Evolutionary conservation across 1,140 invertebrate species (phyloP), one percentile per base, ranked within the genome.

Genomic region (Bombus consobrinus): DNA sequence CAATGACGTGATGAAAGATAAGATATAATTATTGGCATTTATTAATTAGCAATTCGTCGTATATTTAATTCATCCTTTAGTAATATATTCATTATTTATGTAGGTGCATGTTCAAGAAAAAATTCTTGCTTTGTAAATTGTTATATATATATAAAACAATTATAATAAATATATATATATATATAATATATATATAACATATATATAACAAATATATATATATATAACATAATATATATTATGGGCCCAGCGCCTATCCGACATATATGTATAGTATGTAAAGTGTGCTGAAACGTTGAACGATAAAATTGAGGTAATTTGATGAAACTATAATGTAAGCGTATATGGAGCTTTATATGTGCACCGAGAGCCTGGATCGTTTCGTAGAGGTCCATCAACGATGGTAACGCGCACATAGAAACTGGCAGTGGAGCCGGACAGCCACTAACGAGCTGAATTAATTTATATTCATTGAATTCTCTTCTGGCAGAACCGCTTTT

Each of bases 391-490:
- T 80, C 64, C 47, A 78, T 47, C 47, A 53, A 62, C 34, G 73
- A 53, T 68, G 81, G 53, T 71, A 74, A 47, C 75, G 72, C 71
- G 66, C 72, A 64, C 72, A 76, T 79, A 62, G 82, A 78, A 84
- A 77, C 72, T 69, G 57, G 69, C 82, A 80, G 62, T 81, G 68
- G 39, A 25, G 72, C 68, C n/a, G 69, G 71, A 68, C 69, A 81
- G 69, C 74, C 84, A 69, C 89, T 93, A 93, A 93, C 91, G 91
- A 93, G 90, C 91, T 93, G 91, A 93, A 93, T 93, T 93, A 93
- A 93, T 93, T 93, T 93, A 93, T 92, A 86, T 85, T 90, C 89
- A 89, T 91, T 92, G 89, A 92, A 90, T 91, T 88, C 73, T 84
- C 85, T 88, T 87, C 85, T 87, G 81, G 83, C 84, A 81, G 84